Evolutionary conservation across 2,113 vertebrate species (phyloP).

Genomic region (Phyllopteryx taeniolatus): DNA sequence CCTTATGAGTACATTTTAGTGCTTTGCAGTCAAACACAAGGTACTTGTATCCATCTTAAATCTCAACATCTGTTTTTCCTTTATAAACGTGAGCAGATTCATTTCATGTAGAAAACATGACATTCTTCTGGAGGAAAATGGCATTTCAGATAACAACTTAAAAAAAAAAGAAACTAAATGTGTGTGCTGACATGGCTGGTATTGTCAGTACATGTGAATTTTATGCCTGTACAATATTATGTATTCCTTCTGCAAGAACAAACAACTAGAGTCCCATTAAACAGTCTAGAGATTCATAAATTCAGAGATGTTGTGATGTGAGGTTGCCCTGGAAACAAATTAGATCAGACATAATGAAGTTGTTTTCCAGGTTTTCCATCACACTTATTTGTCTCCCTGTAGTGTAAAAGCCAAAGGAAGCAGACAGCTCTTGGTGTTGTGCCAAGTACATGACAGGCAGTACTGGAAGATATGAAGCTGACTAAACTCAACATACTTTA

Average conservation of each 20-base stretch:
- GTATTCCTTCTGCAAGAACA: neutral
- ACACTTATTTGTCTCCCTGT: constrained; percentile 7
- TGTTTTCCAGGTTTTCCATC: constrained; percentile 9
- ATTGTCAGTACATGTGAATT: neutral
- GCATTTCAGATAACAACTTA: constrained; percentile 9
- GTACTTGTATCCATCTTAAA: constrained; percentile 38
- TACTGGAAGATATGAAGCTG: neutral
- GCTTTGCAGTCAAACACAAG: constrained; percentile 28
- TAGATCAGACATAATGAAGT: constrained; percentile 16
- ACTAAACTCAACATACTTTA: neutral
- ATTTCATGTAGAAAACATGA: constrained; percentile 27
- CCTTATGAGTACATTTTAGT: constrained; percentile 9
- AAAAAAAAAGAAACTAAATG: neutral
- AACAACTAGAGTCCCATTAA: neutral
- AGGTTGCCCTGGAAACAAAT: constrained; percentile 22
- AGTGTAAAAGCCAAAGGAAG: constrained; percentile 27
- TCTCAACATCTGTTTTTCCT: constrained; percentile 55
- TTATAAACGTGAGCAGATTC: constrained; percentile 25
- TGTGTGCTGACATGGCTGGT: neutral
- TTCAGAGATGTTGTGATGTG: neutral
- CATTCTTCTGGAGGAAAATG: constrained; percentile 4
- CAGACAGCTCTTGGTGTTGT: constrained; percentile 8
- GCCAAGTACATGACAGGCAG: constrained; percentile 7
- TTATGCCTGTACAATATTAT: neutral
- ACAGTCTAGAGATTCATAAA: neutral